Percentiles rank a stretch among this genome's conserved stretches.
Evolutionary conservation across 2,113 vertebrate species (phyloP).

Genomic region (Bubo bubo): DNA sequence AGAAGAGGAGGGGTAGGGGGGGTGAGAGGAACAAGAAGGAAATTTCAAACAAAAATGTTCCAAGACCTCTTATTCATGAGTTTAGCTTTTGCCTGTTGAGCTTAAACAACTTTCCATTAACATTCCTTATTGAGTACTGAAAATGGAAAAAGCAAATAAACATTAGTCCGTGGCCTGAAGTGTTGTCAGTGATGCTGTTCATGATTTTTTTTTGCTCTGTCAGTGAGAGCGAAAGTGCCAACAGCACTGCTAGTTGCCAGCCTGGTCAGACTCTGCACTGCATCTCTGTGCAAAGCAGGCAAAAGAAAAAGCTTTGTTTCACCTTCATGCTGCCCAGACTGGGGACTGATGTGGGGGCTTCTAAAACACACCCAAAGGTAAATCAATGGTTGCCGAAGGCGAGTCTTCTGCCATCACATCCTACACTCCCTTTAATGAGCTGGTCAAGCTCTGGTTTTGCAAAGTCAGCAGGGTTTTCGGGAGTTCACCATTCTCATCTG

Average conservation of each 20-base stretch:
- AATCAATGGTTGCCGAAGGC: background rate
- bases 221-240: background rate
- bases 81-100: slow-evolving; percentile 20
- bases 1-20: background rate
- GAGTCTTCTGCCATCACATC: background rate
- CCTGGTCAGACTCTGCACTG: background rate
- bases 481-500: background rate
- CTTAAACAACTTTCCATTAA: slow-evolving; percentile 68
- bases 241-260: background rate
- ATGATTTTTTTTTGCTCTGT: background rate
- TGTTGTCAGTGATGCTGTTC: slow-evolving; percentile 6
- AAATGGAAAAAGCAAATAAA: slow-evolving; percentile 67
- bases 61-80: slow-evolving; percentile 5
- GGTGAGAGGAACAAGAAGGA: slow-evolving; percentile 12
- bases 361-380: background rate
- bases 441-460: background rate
- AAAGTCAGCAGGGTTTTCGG: background rate
- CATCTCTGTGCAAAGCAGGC: background rate
- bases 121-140: slow-evolving; percentile 48
- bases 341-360: background rate
- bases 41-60: slow-evolving; percentile 47
- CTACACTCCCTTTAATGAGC: background rate
- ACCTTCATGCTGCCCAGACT: background rate
- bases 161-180: background rate
- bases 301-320: background rate